Evolutionary conservation across 2,113 vertebrate species (phyloP), one percentile per base, ranked within the genome.

Genomic region (Patagioenas fasciata): DNA sequence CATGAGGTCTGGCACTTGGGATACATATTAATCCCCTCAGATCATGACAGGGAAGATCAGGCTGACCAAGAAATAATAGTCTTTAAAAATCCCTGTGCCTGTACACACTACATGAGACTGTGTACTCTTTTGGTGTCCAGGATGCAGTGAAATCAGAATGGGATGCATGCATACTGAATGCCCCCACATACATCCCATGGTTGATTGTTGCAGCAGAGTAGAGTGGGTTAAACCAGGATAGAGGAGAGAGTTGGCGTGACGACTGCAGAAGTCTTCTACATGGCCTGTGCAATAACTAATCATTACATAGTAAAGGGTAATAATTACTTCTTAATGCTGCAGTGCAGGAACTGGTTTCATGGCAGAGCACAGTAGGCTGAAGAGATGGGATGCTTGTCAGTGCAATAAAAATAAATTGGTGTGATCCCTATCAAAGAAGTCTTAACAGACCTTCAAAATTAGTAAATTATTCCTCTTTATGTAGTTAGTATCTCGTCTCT

Each of bases 141-240:
- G 13, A 11, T 6, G 31, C 48, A 28, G 5, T 5, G 13, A 51
- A 66, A 61, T 17, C 62, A 74, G 48, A 67, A 20, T 5, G 25
- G 40, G 34, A 11, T 14, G 3, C 16, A 10, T 20, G 31, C 7
- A 50, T 29, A 24, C 48, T 25, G 56, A 48, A 28, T 25, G 17
- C 1, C 11, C 3, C 6, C 24, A 4, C 25, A 23, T 4, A 2
- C 15, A 20, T 8, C 5, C 18, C 5, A 0, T 47, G 42, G 17
- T 26, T 67, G 64, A 40, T 15, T 5, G 14, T 4, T 57, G 19
- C 34, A 75, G 36, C 18, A 31, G 31, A 42, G 31, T 9, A 18
- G 19, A 74, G 54, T 0, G 11, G 53, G 65, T 71, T 83, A 91
- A 88, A 72, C 29, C 21, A 40, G 56, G 29, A 47, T 31, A 36